phyloP scores from a whole-genome alignment of 1,140 invertebrate species.

The Drosophila lacertosa region DNA sequence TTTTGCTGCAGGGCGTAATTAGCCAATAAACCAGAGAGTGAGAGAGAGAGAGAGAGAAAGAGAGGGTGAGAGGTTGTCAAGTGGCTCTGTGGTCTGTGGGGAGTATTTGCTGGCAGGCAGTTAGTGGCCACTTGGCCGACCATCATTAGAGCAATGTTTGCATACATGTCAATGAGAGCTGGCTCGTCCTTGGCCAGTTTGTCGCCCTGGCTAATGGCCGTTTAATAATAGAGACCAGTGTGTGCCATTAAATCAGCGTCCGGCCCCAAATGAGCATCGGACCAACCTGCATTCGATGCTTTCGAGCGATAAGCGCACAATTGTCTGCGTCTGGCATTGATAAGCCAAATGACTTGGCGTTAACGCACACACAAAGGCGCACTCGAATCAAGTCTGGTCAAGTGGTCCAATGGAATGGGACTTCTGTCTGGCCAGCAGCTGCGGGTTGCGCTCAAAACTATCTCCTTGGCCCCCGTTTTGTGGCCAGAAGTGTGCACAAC shows the following conservation, averaged over 20 bases:
- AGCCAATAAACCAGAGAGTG: slow-evolving; percentile 66
- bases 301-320: slow-evolving; percentile 66
- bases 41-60: too few relatives aligned
- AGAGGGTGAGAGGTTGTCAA: slow-evolving; percentile 23
- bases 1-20: slow-evolving; percentile 76
- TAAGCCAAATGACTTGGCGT: slow-evolving; percentile 81
- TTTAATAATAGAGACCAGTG: slow-evolving; percentile 68
- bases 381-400: slow-evolving; percentile 18
- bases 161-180: slow-evolving; percentile 52
- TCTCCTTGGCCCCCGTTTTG: slow-evolving; percentile 4
- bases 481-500: slow-evolving; percentile 51
- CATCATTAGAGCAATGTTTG: slow-evolving; percentile 74
- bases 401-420: background rate
- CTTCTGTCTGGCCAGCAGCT: slow-evolving; percentile 23
- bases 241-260: slow-evolving; percentile 47
- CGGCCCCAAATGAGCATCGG: slow-evolving; percentile 33
- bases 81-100: slow-evolving; percentile 2
- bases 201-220: slow-evolving; percentile 68
- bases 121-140: slow-evolving; percentile 56
- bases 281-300: slow-evolving; percentile 67
- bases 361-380: slow-evolving; percentile 70
- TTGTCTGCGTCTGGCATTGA: slow-evolving; percentile 81
- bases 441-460: slow-evolving; percentile 19
- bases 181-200: slow-evolving; percentile 32
- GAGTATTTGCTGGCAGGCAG: slow-evolving; percentile 55